Base-by-base conservation (phyloP, 2,888 invertebrate genomes). In the Spatulosminthurus flaviceps region DNA sequence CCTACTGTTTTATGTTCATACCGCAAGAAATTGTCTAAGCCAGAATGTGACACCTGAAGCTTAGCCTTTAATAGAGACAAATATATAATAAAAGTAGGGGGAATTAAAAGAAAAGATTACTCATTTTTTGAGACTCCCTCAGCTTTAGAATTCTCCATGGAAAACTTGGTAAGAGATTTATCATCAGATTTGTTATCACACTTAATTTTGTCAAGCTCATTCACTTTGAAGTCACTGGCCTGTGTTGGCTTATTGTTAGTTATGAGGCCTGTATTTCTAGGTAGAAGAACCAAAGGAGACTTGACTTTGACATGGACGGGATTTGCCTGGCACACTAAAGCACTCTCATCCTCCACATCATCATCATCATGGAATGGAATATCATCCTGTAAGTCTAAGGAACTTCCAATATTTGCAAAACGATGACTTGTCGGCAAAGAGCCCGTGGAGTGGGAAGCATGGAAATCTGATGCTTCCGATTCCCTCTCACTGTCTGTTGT, bases 351-450 rank as follows among this genome's bases (percentile, higher is more conserved):
- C 16, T 66, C n/a, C 41, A 77, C 82, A 24, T 82, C 79, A 77
- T 79, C 80, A 21, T 82, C 78, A 29, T 78, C 78, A 24, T 80
- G 78, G 70, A 79, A 81, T 41, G 81, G 79, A 28, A 78, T 78
- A 28, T 77, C 81, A 51, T 69, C 79, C 11, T 64, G 34, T n/a
- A 74, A 66, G 66, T 80, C 71, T 43, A 77, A 81, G 22, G 22
- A 7, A 24, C 74, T 72, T 42, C 19, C 72, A 79, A 60, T 71
- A 26, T 79, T 75, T 51, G 19, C 16, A 72, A 74, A 34, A 41
- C 28, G 41, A 28, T 51, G 60, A 34, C 34, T 29, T 28, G 21
- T 71, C 1, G 66, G 70, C 1, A 72, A 1, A 7, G 78, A 72
- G 16, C 26, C 29, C 16, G 78, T 73, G 2, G 78, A 78, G 21